Evolutionary conservation across 64 coral and sea anemone species (phyloP).

Genomic region (Pachyseris speciosa): DNA sequence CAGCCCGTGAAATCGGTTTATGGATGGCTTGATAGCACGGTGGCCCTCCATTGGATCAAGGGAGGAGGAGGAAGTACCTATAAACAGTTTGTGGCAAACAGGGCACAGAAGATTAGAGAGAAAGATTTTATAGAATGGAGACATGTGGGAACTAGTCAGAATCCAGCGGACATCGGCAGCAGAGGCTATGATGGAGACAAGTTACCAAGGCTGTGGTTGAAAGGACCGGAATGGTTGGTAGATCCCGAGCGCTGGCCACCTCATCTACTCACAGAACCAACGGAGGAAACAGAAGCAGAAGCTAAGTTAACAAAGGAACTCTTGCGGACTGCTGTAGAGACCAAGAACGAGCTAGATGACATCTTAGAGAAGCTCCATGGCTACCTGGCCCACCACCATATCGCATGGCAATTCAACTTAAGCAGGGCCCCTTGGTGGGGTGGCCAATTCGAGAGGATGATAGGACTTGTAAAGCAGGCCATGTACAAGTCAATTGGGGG

Average conservation of each 20-base stretch:
- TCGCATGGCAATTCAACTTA: no score
- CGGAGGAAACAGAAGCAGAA: constrained; percentile 5
- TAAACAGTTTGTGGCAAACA: constrained; percentile 56
- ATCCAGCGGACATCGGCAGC: constrained; percentile 48
- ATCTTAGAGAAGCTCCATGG: constrained; percentile 30
- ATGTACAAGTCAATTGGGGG: no score
- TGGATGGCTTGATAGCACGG: constrained; percentile 66
- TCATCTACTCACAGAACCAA: not conserved
- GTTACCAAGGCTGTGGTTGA: not conserved
- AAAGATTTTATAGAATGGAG: constrained; percentile 62
- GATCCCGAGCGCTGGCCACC: not conserved
- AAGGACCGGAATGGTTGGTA: not conserved
- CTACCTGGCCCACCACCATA: no score
- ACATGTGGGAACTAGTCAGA: constrained; percentile 30
- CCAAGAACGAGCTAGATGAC: constrained; percentile 15
- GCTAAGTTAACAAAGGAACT: constrained; percentile 20
- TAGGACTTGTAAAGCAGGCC: no score
- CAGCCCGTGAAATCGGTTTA: constrained; percentile 22
- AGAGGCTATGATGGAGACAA: constrained; percentile 8
- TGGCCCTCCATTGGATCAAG: constrained; percentile 38
- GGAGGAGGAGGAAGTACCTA: constrained; percentile 33
- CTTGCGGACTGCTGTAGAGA: not conserved
- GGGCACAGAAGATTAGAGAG: constrained; percentile 33
- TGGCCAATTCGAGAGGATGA: no score
- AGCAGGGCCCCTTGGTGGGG: no score